Conservation (phyloP, 2,797 vertebrate species). For the Bucorvus abyssinicus region DNA sequence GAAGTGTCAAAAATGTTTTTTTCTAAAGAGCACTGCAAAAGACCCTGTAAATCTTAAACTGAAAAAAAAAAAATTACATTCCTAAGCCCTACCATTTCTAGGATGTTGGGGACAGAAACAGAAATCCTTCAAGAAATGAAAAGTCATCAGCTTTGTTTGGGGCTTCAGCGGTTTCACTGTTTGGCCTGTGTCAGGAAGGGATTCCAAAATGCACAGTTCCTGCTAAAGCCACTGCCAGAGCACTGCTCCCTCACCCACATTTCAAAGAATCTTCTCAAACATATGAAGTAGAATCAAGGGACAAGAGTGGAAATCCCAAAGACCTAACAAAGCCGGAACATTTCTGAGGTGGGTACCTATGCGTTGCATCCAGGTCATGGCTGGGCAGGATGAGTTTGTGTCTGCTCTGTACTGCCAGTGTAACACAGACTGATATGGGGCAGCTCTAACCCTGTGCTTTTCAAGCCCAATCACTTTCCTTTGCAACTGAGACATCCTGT, state of each 20-base stretch:
- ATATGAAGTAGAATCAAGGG: background rate
- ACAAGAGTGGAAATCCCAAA: background rate
- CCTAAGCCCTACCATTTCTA: background rate
- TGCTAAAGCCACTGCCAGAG: background rate
- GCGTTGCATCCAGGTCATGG: background rate
- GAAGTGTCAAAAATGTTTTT: background rate
- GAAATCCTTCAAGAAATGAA: background rate
- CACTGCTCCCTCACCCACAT: background rate
- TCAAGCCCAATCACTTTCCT: background rate
- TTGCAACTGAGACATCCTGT: background rate
- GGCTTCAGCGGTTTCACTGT: conserved; percentile 11
- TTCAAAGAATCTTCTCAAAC: background rate
- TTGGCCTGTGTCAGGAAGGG: background rate
- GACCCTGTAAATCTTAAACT: background rate
- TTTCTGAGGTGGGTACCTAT: background rate
- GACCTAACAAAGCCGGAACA: background rate
- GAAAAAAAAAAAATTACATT: background rate
- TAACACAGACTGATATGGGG: background rate
- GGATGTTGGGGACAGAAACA: background rate
- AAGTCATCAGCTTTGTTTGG: background rate
- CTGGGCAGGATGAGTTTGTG: background rate
- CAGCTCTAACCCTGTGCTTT: background rate
- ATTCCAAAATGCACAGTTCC: conserved; percentile 30
- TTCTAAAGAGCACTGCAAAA: background rate
- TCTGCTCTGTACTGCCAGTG: background rate